Evolutionary conservation across 64 coral and sea anemone genomes (phyloP), one percentile per base, ranked within the genome.

Genomic region (Porites australiensis): DNA sequence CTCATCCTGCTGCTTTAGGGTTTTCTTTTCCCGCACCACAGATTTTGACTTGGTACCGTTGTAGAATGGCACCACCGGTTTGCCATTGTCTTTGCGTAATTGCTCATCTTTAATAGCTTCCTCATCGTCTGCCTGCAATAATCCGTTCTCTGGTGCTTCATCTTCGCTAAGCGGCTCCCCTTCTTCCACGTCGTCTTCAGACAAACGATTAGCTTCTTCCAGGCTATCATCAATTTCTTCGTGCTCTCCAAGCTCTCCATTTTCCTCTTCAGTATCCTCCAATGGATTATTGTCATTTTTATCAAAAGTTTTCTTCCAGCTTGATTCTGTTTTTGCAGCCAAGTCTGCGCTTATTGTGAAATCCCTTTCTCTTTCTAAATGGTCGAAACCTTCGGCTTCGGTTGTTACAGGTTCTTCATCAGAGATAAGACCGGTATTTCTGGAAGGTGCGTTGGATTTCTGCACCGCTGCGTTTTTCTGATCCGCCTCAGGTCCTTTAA

Each of bases 1-100:
- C 10, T 87, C 95, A 16, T 90, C 81, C 13, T 64, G 88, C 9
- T 79, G 27, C 46, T 90, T 64, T 44, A 82, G 62, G 20, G 53
- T 14, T 20, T 63, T 18, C 14, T 92, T 83, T 75, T 55, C 44
- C 13, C 59, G 43, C 43, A 60, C 16, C 51, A 44, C 0, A 48
- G 5, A 49, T 16, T 79, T 69, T 57, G 50, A 81, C 61, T 91
- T 91, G 16, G 69, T 23, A 5, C 45, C 55, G 20, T 91, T 80
- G 70, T 83, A 83, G 79, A 83, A 83, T 69, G 61, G 67, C 12
- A 61, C 71, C 15, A 23, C 58, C 3, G 72, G 3, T 77, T 82
- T 58, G 6, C 15, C 14, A 0, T 37, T 27, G 5, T 82, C 54
- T 5, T 37, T 20, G 22, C 8, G 3, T 59, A 23, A 72, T 9